phyloP scores from a whole-genome alignment of 2,113 vertebrate genomes.

The Cynocephalus volans region DNA sequence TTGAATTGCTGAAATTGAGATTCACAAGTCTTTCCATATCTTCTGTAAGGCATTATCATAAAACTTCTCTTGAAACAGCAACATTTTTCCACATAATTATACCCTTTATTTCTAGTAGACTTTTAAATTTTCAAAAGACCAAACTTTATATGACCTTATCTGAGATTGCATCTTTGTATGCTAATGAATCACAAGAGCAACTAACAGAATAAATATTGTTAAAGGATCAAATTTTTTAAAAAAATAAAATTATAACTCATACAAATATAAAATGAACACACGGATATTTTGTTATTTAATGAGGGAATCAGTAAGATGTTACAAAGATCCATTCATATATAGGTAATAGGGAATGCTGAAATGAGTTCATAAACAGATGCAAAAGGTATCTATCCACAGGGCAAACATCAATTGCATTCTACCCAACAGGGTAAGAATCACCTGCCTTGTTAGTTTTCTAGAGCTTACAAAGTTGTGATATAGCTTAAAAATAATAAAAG shows the following conservation, averaged over 20 bases:
- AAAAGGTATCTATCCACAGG: not conserved
- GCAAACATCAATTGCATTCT: not conserved
- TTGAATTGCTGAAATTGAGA: not conserved
- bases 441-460: not conserved
- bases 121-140: constrained; percentile 15
- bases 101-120: not conserved
- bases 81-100: constrained; percentile 18
- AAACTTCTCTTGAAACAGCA: constrained; percentile 1
- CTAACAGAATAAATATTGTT: not conserved
- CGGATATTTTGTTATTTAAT: not conserved
- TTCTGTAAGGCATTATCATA: not conserved
- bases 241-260: not conserved
- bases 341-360: not conserved
- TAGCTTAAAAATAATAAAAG: constrained; percentile 6
- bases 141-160: not conserved
- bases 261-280: not conserved
- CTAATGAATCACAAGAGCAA: not conserved
- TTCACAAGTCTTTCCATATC: not conserved
- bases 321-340: not conserved
- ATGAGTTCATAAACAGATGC: not conserved
- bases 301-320: not conserved
- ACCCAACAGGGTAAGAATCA: not conserved
- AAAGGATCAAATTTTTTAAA: not conserved
- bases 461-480: not conserved
- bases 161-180: not conserved